Evolutionary conservation across 1,140 invertebrate genomes (phyloP).

Genomic region (Neodiprion virginianus): DNA sequence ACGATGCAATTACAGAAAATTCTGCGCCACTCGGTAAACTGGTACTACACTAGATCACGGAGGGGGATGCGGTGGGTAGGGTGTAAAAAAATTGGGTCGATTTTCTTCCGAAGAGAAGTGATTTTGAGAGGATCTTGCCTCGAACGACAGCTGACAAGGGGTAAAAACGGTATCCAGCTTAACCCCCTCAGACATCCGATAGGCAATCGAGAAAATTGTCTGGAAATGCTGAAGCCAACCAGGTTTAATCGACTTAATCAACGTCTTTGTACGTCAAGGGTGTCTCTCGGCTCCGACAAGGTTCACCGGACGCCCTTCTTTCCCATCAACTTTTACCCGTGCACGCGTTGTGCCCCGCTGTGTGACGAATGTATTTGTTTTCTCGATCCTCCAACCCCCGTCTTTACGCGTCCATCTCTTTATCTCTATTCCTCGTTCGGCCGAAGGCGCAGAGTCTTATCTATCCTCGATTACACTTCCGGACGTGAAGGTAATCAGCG

Average conservation of each 20-base stretch:
- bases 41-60: too few species aligned
- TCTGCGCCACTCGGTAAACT: too few species aligned
- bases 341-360: not conserved
- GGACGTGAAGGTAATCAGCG: constrained; percentile 1
- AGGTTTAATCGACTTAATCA: constrained; percentile 5
- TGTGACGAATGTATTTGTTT: constrained; percentile 1
- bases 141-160: not conserved
- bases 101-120: not conserved
- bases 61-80: too few species aligned
- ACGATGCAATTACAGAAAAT: too few species aligned
- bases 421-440: too few species aligned
- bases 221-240: not conserved
- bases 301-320: not conserved
- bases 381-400: not conserved
- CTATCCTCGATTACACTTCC: not conserved
- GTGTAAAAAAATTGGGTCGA: not conserved
- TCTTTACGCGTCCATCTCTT: too few species aligned
- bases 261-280: constrained; percentile 6
- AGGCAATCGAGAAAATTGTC: constrained; percentile 6
- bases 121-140: not conserved
- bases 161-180: not conserved
- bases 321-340: not conserved
- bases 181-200: not conserved
- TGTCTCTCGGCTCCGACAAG: not conserved
- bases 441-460: not conserved